phyloP scores from a whole-genome alignment of 2,113 vertebrate genomes.

The Platysteira castanea region DNA sequence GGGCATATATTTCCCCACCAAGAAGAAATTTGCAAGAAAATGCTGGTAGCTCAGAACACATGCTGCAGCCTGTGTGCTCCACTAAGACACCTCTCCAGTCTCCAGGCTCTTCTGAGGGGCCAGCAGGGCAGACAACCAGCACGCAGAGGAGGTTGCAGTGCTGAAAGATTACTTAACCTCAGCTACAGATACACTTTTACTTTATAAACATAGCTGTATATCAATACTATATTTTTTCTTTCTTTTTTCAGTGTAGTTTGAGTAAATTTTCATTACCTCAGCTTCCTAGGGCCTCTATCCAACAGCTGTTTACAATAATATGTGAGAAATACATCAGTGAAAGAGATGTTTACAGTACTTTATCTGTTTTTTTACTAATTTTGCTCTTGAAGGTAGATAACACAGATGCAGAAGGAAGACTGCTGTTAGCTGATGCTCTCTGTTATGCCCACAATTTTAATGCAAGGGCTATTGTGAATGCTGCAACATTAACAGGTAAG shows the following conservation, averaged over 20 bases:
- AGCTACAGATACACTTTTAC: background rate
- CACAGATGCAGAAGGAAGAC: slow-evolving; percentile 92
- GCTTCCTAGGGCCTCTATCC: background rate
- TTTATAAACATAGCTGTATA: background rate
- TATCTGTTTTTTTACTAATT: fast-evolving
- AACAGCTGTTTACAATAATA: background rate
- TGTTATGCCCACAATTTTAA: slow-evolving; percentile 91
- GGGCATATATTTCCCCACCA: background rate
- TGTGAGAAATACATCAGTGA: background rate
- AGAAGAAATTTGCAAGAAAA: background rate
- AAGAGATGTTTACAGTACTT: background rate
- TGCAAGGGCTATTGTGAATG: slow-evolving; percentile 86
- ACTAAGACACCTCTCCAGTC: background rate
- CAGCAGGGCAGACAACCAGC: background rate
- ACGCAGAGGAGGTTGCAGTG: background rate
- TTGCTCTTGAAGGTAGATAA: slow-evolving; percentile 85
- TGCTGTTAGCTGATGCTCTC: slow-evolving; percentile 91
- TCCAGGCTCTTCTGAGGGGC: background rate
- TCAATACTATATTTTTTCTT: background rate
- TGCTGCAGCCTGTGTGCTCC: background rate
- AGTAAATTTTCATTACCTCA: background rate
- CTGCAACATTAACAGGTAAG: slow-evolving; percentile 91
- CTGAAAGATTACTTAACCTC: background rate
- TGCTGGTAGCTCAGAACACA: background rate
- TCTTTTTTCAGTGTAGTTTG: background rate